Base-by-base conservation (phyloP, 2,888 invertebrate genomes). In the Agriopis leucophaearia region DNA sequence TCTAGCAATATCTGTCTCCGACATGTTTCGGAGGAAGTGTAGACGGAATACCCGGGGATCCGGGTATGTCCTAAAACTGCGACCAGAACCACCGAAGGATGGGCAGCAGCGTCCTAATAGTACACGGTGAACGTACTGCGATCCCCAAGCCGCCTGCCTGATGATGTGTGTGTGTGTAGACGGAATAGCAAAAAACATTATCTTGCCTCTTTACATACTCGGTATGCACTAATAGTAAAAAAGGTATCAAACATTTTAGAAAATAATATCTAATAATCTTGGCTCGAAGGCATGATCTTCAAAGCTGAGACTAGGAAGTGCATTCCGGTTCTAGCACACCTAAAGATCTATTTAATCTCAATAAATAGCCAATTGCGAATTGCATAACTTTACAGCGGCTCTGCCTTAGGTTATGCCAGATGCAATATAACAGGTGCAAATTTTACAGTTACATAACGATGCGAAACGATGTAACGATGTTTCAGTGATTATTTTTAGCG, bases 351-450 rank as follows among this genome's bases (percentile, higher is more conserved):
- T 63, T 58, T 63, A 63, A 54, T 55, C 54, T 42, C 51, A 62
- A 59, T 54, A 18, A 59, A 54, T 44, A 36, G 40, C 48, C 35
- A 60, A 55, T 69, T 36, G 55, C 57, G 50, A 66, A 67, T 72
- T 73, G 71, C 73, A 65, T 71, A 71, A 73, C 60, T 10, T 12
- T 40, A 63, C 13, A 12, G 47, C 13, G 47, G 15, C 57, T 5
- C 10, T 48, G 64, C 70, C 73, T 65, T 18, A 27, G 59, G 64
- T 48, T 62, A 58, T 59, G 42, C 52, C 67, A 68, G 64, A 55
- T 69, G 68, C 68, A 69, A 60, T 68, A 57, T 35, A 71, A 58
- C 73, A 70, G 71, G 66, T 74, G 73, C 66, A 68, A 69, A 71
- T 69, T 66, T 59, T 66, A 57, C 67, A 16, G 64, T 69, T 69